A percentile compares a stretch with the other conserved stretches of the same genome.
phyloP scores from a whole-genome alignment of 2,797 vertebrate species.

The Botia almorhae region DNA sequence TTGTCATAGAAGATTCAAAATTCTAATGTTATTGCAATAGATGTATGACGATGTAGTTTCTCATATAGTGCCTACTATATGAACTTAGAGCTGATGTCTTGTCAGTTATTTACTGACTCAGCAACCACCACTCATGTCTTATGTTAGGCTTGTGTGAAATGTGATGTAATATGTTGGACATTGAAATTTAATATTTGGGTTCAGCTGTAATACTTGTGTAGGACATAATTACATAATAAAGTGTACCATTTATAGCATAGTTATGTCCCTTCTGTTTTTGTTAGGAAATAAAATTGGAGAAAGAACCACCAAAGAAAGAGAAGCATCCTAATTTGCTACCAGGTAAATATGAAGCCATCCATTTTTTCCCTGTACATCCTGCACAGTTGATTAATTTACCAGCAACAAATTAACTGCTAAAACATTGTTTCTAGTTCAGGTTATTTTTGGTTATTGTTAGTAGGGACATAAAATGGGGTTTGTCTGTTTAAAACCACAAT shows the following conservation, averaged over 20 bases:
- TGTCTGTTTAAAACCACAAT: background rate
- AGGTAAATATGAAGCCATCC: slow-evolving; percentile 70
- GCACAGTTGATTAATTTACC: background rate
- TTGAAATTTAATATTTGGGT: background rate
- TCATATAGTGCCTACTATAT: background rate
- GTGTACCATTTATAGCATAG: background rate
- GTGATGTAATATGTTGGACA: background rate
- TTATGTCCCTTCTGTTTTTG: slow-evolving; percentile 10
- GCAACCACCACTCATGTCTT: background rate
- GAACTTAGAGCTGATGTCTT: slow-evolving; percentile 2
- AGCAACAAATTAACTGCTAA: background rate
- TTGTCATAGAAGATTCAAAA: background rate
- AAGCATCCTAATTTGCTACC: slow-evolving; percentile 78
- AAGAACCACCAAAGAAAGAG: slow-evolving; percentile 76
- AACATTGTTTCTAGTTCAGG: background rate
- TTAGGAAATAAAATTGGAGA: slow-evolving; percentile 83
- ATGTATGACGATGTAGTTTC: background rate
- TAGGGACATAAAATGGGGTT: background rate
- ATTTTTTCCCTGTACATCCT: background rate
- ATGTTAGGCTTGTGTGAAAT: slow-evolving; percentile 13
- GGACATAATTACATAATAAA: background rate
- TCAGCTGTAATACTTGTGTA: no score
- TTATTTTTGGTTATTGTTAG: background rate
- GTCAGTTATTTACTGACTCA: background rate
- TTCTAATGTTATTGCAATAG: background rate